phyloP scores from a whole-genome alignment of 2,113 vertebrate species.

The Siphamia tubifer region DNA sequence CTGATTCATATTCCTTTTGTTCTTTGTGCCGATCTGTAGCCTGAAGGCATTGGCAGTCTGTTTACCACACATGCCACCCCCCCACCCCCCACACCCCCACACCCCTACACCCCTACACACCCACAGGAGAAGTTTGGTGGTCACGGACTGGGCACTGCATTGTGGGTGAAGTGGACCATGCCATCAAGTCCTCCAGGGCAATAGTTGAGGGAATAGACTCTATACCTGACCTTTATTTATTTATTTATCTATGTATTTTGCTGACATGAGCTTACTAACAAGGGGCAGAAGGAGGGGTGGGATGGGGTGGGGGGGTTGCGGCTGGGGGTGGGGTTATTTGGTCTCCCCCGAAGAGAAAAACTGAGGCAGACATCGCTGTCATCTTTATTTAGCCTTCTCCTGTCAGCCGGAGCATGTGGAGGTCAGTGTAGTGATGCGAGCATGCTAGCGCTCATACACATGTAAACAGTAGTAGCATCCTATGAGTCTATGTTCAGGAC shows the following conservation, averaged over 20 bases:
- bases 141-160: constrained; percentile 14
- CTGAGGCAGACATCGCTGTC: constrained; percentile 63
- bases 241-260: background rate
- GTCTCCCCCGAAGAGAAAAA: constrained; percentile 45
- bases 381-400: constrained; percentile 63
- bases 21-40: constrained; percentile 21
- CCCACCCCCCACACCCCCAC: constrained; percentile 15
- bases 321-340: background rate
- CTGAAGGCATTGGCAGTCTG: constrained; percentile 37
- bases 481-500: constrained; percentile 18
- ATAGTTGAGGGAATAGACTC: constrained; percentile 23
- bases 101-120: too few relatives aligned
- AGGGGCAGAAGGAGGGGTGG: constrained; percentile 1
- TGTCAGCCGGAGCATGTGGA: constrained; percentile 51
- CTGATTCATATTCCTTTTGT: constrained; percentile 64
- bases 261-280: constrained; percentile 42
- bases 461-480: constrained; percentile 52
- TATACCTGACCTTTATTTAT: constrained; percentile 60
- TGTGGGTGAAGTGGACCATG: constrained; percentile 50
- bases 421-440: constrained; percentile 49
- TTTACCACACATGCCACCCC: constrained; percentile 26
- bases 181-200: constrained; percentile 49
- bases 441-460: constrained; percentile 14
- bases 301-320: too few relatives aligned
- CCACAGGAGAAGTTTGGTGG: constrained; percentile 28